A percentile compares a stretch with the other conserved stretches of the same genome.
These are phyloP conservation scores for Drosophila yakuba DNA, from an alignment of 1,140 invertebrate genomes.

Conservation along the genomic window DNA sequence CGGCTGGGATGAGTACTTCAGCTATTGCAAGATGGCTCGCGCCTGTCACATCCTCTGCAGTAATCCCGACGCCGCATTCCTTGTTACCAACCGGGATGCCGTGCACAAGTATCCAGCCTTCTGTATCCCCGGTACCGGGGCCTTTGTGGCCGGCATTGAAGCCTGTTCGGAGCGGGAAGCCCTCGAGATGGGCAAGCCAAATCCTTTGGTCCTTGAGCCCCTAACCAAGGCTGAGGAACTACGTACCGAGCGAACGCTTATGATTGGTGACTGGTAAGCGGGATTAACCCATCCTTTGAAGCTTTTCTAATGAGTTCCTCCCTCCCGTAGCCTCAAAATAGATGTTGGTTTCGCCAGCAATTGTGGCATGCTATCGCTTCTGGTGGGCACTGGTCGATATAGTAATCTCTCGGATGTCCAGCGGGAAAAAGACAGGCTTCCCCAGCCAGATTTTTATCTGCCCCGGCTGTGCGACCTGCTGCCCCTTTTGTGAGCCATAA, in stretches of 20 bases:
- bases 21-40: constrained; percentile 95
- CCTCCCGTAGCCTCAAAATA: constrained; percentile 89
- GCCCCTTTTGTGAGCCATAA: constrained; percentile 15
- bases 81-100: constrained; percentile 97
- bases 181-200: constrained; percentile 93
- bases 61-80: constrained; percentile 88
- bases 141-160: constrained; percentile 92
- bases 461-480: constrained; percentile 88
- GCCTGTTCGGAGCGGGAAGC: constrained; percentile 92
- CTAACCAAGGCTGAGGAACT: constrained; percentile 86
- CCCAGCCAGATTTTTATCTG: constrained; percentile 91
- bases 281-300: constrained; percentile 12
- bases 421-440: constrained; percentile 24
- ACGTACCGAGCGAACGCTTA: constrained; percentile 91
- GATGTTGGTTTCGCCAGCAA: constrained; percentile 94
- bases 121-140: constrained; percentile 90
- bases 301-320: constrained; percentile 16
- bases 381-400: constrained; percentile 91
- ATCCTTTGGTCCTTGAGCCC: constrained; percentile 77
- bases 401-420: constrained; percentile 87
- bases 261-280: constrained; percentile 95
- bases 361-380: constrained; percentile 92
- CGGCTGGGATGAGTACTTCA: constrained; percentile 96
- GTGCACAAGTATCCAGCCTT: constrained; percentile 71
- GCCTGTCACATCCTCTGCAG: constrained; percentile 92